phyloP scores from a whole-genome alignment of 2,797 vertebrate genomes.

The Microctenopoma steveboyesi region DNA sequence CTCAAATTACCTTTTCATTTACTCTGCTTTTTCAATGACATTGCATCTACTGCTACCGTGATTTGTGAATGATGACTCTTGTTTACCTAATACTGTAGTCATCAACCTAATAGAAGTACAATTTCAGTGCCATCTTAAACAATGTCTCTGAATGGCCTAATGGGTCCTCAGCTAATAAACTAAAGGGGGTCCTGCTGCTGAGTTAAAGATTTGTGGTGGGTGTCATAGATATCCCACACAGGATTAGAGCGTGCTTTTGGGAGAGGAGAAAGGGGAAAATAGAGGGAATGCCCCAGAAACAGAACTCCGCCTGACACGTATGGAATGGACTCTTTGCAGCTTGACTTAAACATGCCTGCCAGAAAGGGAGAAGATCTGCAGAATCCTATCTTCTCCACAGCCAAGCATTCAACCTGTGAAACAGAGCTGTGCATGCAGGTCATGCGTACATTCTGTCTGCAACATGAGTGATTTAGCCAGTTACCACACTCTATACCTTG shows the following conservation, averaged over 20 bases:
- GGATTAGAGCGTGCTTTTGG: slow-evolving; percentile 67
- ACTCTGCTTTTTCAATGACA: no score
- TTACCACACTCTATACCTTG: slow-evolving; percentile 14
- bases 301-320: slow-evolving; percentile 71
- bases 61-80: no score
- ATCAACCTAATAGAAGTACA: no score
- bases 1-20: no score
- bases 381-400: slow-evolving; percentile 45
- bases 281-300: slow-evolving; percentile 77
- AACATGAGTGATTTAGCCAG: slow-evolving; percentile 35
- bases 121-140: background rate
- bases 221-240: slow-evolving; percentile 65
- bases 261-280: slow-evolving; percentile 35
- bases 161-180: slow-evolving; percentile 31
- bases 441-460: slow-evolving; percentile 20
- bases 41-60: no score
- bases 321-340: slow-evolving; percentile 68
- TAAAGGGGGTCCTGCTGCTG: slow-evolving; percentile 48
- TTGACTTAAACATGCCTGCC: slow-evolving; percentile 46
- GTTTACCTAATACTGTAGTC: no score
- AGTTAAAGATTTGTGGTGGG: slow-evolving; percentile 1
- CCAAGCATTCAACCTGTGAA: slow-evolving; percentile 58
- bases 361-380: slow-evolving; percentile 63
- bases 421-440: slow-evolving; percentile 43
- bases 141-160: slow-evolving; percentile 27